Percentiles rank a stretch among this genome's conserved stretches.
phyloP scores from a whole-genome alignment of 2,888 invertebrate species.

The Watsonalla binaria region DNA sequence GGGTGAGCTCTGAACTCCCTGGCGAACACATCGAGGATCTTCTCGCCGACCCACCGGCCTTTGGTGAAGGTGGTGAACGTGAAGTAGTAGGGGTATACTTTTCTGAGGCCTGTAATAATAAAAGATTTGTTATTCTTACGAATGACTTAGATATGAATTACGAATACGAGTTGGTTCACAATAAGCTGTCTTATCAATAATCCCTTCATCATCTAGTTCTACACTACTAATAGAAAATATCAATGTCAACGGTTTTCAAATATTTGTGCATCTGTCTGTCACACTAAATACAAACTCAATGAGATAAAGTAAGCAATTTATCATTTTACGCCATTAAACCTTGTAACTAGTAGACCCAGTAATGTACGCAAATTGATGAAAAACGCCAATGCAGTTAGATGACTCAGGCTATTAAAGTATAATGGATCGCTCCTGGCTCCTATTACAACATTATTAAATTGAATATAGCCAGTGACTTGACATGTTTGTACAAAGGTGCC shows the following conservation, averaged over 20 bases:
- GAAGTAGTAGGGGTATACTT: slow-evolving; percentile 98
- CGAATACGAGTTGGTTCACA: too few relatives aligned
- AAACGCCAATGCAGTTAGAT: slow-evolving; percentile 60
- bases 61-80: slow-evolving; percentile 98
- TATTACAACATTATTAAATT: slow-evolving; percentile 11
- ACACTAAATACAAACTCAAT: not conserved
- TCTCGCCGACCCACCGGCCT: slow-evolving; percentile 96
- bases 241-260: too few relatives aligned
- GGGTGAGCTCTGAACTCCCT: slow-evolving; percentile 96
- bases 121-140: not conserved
- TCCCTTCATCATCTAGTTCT: too few relatives aligned
- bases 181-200: too few relatives aligned
- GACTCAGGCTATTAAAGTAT: slow-evolving; percentile 48
- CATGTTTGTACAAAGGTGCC: not conserved
- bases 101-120: slow-evolving; percentile 86
- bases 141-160: not conserved
- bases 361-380: slow-evolving; percentile 29
- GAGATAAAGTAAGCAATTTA: slow-evolving; percentile 4
- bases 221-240: too few relatives aligned
- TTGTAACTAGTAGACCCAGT: slow-evolving; percentile 31
- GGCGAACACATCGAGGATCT: slow-evolving; percentile 94
- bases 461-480: not conserved
- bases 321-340: slow-evolving; percentile 13
- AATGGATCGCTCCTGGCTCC: slow-evolving; percentile 19
- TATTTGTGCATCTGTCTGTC: too few relatives aligned